phyloP scores from a whole-genome alignment of 2,888 invertebrate species.

The Thyatira batis region DNA sequence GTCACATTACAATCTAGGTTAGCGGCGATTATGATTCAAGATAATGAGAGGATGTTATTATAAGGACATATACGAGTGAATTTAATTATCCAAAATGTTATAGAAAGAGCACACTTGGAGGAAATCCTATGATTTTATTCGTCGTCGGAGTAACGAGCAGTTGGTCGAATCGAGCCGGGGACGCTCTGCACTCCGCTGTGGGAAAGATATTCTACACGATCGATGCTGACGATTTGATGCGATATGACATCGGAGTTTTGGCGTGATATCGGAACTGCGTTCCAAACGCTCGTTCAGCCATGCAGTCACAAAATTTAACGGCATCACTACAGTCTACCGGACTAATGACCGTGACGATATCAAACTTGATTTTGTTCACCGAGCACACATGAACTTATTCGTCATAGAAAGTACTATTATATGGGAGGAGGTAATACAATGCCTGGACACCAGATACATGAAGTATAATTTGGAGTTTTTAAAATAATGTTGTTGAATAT shows the following conservation, averaged over 20 bases:
- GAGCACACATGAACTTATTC: neutral
- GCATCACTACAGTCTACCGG: slow-evolving; percentile 25
- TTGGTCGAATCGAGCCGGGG: slow-evolving; percentile 54
- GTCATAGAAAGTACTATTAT: neutral
- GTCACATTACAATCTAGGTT: slow-evolving; percentile 50
- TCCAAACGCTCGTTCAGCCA: slow-evolving; percentile 18
- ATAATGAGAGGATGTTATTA: slow-evolving; percentile 30
- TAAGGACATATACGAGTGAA: slow-evolving; percentile 47
- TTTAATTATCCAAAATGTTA: slow-evolving; percentile 80
- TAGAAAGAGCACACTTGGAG: slow-evolving; percentile 80
- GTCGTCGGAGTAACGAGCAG: slow-evolving; percentile 70
- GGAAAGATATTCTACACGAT: slow-evolving; percentile 41
- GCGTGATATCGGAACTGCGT: slow-evolving; percentile 24
- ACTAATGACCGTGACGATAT: slow-evolving; percentile 13
- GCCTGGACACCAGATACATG: slow-evolving; percentile 7
- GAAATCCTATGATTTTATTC: slow-evolving; percentile 79
- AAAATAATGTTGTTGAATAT: slow-evolving; percentile 4
- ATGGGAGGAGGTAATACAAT: neutral
- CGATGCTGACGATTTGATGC: slow-evolving; percentile 38
- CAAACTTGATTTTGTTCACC: neutral
- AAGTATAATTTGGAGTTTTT: slow-evolving; percentile 10
- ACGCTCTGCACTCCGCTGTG: slow-evolving; percentile 46
- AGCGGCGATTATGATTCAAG: slow-evolving; percentile 46
- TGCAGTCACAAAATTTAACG: slow-evolving; percentile 27
- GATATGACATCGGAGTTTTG: slow-evolving; percentile 32